Evolutionary conservation across 1,140 invertebrate genomes (phyloP).

Genomic region (Parapsyche elsis): DNA sequence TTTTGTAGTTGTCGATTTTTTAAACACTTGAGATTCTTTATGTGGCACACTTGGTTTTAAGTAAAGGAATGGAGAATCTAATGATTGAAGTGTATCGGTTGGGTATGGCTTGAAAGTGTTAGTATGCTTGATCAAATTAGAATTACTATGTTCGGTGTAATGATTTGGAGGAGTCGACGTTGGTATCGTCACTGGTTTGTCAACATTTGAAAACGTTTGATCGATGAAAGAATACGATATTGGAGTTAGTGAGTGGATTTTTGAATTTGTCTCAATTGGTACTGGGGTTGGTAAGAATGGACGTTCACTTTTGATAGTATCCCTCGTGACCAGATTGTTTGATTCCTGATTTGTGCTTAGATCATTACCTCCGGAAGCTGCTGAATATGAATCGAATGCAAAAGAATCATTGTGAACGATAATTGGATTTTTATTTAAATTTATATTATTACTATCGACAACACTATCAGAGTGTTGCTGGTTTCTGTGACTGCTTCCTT

Average conservation of each 20-base stretch:
- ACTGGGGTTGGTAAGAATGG: conserved; percentile 52
- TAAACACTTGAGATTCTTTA: conserved; percentile 63
- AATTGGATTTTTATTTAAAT: conserved; percentile 49
- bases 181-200: background rate
- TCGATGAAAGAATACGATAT: conserved; percentile 54
- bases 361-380: conserved; percentile 52
- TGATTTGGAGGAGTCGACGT: conserved; percentile 5
- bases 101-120: conserved; percentile 28
- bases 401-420: conserved; percentile 46
- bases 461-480: conserved; percentile 19
- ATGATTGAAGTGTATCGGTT: conserved; percentile 61
- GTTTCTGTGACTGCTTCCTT: conserved; percentile 58
- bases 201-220: conserved; percentile 48
- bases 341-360: conserved; percentile 35
- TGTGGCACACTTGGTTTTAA: conserved; percentile 65
- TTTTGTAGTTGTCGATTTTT: conserved; percentile 2
- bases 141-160: conserved; percentile 52
- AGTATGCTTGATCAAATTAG: conserved; percentile 58
- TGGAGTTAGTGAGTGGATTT: conserved; percentile 2
- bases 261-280: conserved; percentile 36
- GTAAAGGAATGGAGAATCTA: conserved; percentile 67
- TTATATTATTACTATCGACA: conserved; percentile 36
- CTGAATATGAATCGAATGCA: conserved; percentile 49
- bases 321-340: background rate
- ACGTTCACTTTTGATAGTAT: conserved; percentile 21